A percentile compares a stretch with the other conserved stretches of the same genome.
These are phyloP conservation scores for Umimayanthus chanpuru DNA, from an alignment of 92 coral and sea anemone genomes.

Conservation along the genomic window DNA sequence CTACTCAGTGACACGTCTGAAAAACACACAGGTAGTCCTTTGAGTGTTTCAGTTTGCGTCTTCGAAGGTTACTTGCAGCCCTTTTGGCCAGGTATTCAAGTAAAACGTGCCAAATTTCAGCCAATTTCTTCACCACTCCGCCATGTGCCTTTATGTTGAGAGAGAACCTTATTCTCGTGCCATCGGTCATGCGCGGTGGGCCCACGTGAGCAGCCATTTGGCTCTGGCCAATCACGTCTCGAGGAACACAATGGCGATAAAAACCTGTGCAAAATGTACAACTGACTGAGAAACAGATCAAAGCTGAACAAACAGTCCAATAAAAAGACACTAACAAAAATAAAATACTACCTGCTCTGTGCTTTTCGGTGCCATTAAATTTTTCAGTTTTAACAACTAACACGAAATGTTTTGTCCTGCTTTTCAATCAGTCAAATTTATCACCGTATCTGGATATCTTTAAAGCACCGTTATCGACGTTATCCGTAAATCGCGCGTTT, in stretches of 20 bases:
- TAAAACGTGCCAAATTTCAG: constrained; percentile 64
- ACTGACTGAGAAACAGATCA: constrained; percentile 8
- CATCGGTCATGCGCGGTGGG: constrained; percentile 31
- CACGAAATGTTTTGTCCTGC: not conserved
- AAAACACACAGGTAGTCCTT: constrained; percentile 74
- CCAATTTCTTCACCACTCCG: constrained; percentile 83
- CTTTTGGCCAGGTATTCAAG: constrained; percentile 63
- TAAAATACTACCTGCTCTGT: constrained; percentile 34
- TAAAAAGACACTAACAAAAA: constrained; percentile 25
- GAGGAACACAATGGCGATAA: constrained; percentile 30
- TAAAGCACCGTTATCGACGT: too few species aligned
- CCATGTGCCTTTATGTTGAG: constrained; percentile 90
- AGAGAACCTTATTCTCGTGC: constrained; percentile 54
- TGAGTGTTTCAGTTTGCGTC: constrained; percentile 95
- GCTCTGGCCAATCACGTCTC: constrained; percentile 26
- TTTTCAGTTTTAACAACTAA: not conserved
- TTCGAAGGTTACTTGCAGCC: constrained; percentile 92
- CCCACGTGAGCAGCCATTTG: constrained; percentile 37
- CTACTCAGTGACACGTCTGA: constrained; percentile 92
- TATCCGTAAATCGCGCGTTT: not conserved
- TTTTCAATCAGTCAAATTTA: not conserved
- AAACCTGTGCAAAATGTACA: constrained; percentile 44
- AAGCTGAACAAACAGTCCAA: constrained; percentile 40
- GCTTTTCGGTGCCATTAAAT: not conserved
- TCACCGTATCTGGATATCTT: too few species aligned